phyloP scores from a whole-genome alignment of 64 coral and sea anemone species.

The Astreopora myriophthalma region DNA sequence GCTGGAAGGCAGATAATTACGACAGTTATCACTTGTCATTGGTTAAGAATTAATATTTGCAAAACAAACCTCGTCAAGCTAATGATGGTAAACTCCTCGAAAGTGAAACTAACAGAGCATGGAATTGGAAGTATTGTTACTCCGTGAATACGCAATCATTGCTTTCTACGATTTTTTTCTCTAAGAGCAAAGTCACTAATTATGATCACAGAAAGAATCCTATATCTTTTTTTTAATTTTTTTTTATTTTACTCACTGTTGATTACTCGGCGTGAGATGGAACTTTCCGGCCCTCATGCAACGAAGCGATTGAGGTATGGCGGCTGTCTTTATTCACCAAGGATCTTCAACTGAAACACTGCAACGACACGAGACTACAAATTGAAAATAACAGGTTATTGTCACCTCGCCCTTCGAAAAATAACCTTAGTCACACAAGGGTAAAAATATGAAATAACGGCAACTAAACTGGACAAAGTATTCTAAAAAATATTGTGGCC shows the following conservation, averaged over 20 bases:
- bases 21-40: constrained; percentile 80
- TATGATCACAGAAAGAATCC: not conserved
- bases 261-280: constrained; percentile 31
- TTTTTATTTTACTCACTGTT: not conserved
- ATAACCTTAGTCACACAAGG: not conserved
- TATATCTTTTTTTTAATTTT: too few species aligned
- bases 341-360: constrained; percentile 34
- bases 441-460: not conserved
- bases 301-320: not conserved
- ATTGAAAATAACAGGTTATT: constrained; percentile 31
- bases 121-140: constrained; percentile 64
- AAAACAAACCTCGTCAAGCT: constrained; percentile 87
- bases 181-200: not conserved
- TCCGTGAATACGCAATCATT: not conserved
- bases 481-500: not conserved
- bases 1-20: constrained; percentile 82
- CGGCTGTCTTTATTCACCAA: constrained; percentile 9
- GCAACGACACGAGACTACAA: constrained; percentile 12
- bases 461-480: not conserved
- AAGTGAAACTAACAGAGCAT: constrained; percentile 42
- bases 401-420: not conserved
- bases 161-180: constrained; percentile 10
- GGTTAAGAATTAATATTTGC: constrained; percentile 74
- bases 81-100: constrained; percentile 84
- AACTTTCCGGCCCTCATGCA: constrained; percentile 33